These are phyloP conservation scores for Pteruthius melanotis DNA, from an alignment of 2,113 vertebrate genomes.

Conservation along the genomic window DNA sequence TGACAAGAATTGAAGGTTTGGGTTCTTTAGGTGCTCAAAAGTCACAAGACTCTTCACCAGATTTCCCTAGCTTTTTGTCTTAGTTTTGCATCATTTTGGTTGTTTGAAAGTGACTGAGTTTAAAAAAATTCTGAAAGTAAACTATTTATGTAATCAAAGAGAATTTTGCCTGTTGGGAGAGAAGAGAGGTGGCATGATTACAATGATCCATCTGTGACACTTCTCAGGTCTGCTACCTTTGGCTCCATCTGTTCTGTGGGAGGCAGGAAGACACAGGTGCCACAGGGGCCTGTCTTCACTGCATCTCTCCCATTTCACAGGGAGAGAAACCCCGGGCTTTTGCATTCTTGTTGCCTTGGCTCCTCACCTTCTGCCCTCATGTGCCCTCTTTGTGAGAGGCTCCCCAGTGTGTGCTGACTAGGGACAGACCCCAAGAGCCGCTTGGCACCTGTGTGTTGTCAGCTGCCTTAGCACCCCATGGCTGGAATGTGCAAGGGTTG, in stretches of 20 bases:
- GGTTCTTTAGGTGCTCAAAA: background rate
- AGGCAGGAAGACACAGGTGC: background rate
- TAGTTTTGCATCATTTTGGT: background rate
- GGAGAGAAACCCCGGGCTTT: rapidly evolving
- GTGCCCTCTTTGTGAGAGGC: background rate
- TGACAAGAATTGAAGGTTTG: background rate
- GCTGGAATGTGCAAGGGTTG: background rate
- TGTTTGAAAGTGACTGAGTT: background rate
- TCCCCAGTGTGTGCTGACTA: background rate
- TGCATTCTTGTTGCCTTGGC: rapidly evolving
- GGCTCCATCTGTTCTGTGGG: rapidly evolving
- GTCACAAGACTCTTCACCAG: background rate
- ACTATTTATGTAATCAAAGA: background rate
- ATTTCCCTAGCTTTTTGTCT: background rate
- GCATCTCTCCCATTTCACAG: background rate
- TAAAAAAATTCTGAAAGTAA: background rate
- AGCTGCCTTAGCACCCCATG: background rate
- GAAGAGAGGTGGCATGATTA: background rate
- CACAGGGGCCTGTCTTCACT: background rate
- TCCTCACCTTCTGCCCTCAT: background rate
- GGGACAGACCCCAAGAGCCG: too few species aligned
- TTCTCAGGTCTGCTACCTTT: background rate
- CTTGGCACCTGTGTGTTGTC: background rate
- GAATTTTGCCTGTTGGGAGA: background rate
- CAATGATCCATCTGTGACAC: background rate